Conservation (phyloP, 1,140 invertebrate genomes). For the Polyergus mexicanus region DNA sequence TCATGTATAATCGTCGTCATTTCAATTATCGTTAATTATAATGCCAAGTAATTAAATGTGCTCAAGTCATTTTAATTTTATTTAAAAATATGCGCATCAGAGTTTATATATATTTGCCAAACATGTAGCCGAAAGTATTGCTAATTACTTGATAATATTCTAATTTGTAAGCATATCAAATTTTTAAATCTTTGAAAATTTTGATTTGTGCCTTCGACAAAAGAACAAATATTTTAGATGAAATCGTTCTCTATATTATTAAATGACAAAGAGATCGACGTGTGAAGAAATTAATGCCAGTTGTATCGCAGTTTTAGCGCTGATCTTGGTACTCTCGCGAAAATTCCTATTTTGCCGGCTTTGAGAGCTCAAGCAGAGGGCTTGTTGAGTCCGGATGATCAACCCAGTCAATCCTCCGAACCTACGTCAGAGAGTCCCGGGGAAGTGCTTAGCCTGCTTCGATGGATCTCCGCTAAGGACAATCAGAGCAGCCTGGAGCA, state of each 20-base stretch:
- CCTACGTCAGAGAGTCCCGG: conserved; percentile 66
- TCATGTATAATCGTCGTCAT: conserved; percentile 2
- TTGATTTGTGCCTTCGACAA: background rate
- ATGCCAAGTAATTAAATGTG: conserved; percentile 3
- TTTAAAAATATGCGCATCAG: conserved; percentile 7
- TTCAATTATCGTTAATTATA: conserved; percentile 37
- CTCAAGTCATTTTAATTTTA: conserved; percentile 14
- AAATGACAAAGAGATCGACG: background rate
- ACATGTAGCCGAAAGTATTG: background rate
- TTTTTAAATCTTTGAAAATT: background rate
- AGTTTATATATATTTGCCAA: background rate
- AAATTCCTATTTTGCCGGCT: conserved; percentile 94
- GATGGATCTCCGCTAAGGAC: conserved; percentile 95
- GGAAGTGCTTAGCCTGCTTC: conserved; percentile 88
- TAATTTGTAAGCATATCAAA: background rate
- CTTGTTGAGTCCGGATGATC: conserved; percentile 88
- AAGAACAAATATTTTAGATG: background rate
- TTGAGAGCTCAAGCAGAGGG: conserved; percentile 89
- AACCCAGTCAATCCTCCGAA: conserved; percentile 67
- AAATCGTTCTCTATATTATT: conserved; percentile 55
- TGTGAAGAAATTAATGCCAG: background rate
- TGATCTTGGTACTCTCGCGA: conserved; percentile 91
- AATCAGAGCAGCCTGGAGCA: conserved; percentile 92
- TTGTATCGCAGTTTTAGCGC: conserved; percentile 89
- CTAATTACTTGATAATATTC: background rate